Conservation (phyloP, 1,140 invertebrate species). For the Plectrocnemia conspersa region DNA sequence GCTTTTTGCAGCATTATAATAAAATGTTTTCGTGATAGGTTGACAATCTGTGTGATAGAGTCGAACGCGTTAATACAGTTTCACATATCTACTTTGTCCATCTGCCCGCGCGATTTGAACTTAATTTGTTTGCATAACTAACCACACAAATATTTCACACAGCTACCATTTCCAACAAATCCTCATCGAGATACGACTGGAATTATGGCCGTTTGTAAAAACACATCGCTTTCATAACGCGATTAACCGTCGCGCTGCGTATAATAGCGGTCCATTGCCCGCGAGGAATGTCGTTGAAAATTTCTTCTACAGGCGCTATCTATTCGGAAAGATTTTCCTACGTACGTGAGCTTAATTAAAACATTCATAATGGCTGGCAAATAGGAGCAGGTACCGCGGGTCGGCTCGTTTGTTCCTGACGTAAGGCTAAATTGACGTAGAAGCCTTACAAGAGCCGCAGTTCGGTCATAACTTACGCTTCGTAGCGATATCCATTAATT, state of each 20-base stretch:
- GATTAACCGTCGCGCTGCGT: too few species aligned
- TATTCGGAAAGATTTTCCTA: too few species aligned
- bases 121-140: constrained; percentile 13
- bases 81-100: constrained; percentile 5
- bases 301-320: too few species aligned
- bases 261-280: too few species aligned
- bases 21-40: too few species aligned
- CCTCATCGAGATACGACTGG: constrained; percentile 17
- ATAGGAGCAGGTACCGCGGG: constrained; percentile 27
- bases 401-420: constrained; percentile 13
- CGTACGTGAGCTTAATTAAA: constrained; percentile 29
- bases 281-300: too few species aligned
- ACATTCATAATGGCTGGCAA: constrained; percentile 28
- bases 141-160: too few species aligned
- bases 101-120: constrained; percentile 4
- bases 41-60: too few species aligned
- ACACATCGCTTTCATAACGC: too few species aligned
- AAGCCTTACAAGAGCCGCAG: constrained; percentile 8
- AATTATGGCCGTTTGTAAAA: too few species aligned
- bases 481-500: constrained; percentile 28
- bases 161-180: constrained; percentile 14
- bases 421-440: constrained; percentile 14
- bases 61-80: constrained; percentile 15
- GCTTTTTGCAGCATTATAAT: too few species aligned
- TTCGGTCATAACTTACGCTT: constrained; percentile 22